phyloP scores from a whole-genome alignment of 2,888 invertebrate genomes.

The Leucozona laternaria region DNA sequence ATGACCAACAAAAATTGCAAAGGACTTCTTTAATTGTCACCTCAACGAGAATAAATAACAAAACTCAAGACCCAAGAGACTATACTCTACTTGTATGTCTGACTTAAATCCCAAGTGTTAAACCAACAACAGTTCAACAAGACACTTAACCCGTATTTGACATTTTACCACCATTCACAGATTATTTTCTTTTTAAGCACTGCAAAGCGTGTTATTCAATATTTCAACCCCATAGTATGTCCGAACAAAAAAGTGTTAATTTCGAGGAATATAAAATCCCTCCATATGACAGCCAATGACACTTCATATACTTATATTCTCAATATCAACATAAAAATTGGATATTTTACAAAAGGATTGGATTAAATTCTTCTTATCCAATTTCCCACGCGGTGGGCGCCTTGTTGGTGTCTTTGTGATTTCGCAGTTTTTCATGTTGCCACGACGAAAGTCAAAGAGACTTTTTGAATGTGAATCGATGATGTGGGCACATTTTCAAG shows the following conservation, averaged over 20 bases:
- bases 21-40: background rate
- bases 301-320: conserved; percentile 9
- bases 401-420: too few relatives aligned
- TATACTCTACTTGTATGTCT: background rate
- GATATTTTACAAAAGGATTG: conserved; percentile 53
- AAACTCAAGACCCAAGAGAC: background rate
- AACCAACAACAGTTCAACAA: background rate
- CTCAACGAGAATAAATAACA: background rate
- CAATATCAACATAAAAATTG: conserved; percentile 41
- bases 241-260: conserved; percentile 17
- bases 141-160: conserved; percentile 30
- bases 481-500: background rate
- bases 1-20: too few relatives aligned
- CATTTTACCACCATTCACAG: conserved; percentile 47
- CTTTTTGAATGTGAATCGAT: background rate
- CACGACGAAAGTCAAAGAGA: background rate
- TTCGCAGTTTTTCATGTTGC: background rate
- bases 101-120: background rate
- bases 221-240: background rate
- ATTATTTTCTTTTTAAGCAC: conserved; percentile 6
- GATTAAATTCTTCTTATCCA: conserved; percentile 30
- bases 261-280: background rate
- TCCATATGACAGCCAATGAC: conserved; percentile 33
- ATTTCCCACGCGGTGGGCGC: background rate
- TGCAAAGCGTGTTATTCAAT: conserved; percentile 41